These are phyloP conservation scores for Lutjanus argentimaculatus DNA, from an alignment of 2,797 vertebrate genomes.

Conservation along the genomic window DNA sequence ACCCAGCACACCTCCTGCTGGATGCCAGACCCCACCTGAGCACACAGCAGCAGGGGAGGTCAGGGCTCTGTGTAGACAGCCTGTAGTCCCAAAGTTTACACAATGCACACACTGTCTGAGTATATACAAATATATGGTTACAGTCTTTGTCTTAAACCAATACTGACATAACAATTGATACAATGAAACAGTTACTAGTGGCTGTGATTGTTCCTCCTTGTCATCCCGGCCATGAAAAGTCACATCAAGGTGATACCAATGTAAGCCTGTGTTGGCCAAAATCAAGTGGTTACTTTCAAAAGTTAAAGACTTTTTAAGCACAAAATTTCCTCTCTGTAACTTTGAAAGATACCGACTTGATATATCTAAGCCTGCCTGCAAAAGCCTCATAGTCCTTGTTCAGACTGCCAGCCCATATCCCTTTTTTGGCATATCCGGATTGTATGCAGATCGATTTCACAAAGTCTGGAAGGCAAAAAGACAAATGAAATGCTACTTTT, in stretches of 20 bases:
- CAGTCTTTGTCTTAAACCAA: too few relatives aligned
- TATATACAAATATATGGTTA: neutral
- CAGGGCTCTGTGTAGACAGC: neutral
- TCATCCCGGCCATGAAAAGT: neutral
- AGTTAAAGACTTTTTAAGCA: neutral
- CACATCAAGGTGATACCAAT: neutral
- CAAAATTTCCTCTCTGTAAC: neutral
- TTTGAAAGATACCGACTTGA: too few relatives aligned
- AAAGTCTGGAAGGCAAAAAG: too few relatives aligned
- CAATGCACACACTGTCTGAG: neutral
- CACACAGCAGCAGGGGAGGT: slow-evolving; percentile 1
- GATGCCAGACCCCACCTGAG: slow-evolving; percentile 12
- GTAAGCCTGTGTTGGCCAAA: neutral
- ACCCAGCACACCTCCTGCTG: neutral
- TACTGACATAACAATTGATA: too few relatives aligned
- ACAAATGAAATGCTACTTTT: too few relatives aligned
- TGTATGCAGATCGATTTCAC: too few relatives aligned
- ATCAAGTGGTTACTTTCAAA: too few relatives aligned
- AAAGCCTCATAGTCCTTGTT: too few relatives aligned
- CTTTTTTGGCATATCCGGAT: too few relatives aligned
- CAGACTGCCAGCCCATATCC: too few relatives aligned
- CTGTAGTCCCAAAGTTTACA: neutral
- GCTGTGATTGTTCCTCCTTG: neutral
- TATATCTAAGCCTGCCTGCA: too few relatives aligned
- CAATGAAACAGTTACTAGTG: neutral